A percentile compares a stretch with the other conserved stretches of the same genome.
These are phyloP conservation scores for Glareola pratincola DNA, from an alignment of 2,113 vertebrate genomes.

Conservation along the genomic window DNA sequence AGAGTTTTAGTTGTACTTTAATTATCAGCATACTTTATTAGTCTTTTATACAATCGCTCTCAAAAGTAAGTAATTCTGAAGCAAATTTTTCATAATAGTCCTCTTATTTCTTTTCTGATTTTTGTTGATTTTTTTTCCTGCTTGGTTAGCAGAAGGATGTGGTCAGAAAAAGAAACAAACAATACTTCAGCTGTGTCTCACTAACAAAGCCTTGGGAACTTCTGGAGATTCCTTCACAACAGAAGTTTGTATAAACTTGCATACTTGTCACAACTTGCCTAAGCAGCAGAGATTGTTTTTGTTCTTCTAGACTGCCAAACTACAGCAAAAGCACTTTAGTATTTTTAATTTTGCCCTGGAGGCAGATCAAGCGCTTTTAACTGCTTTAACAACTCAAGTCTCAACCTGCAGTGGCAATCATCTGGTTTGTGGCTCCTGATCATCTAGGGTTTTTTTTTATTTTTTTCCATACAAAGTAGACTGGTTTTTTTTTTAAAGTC, in stretches of 20 bases:
- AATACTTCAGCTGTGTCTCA: neutral
- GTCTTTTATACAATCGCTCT: neutral
- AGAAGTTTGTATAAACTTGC: neutral
- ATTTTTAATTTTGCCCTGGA: constrained; percentile 25
- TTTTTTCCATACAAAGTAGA: too few relatives aligned
- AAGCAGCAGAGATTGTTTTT: neutral
- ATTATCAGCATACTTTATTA: neutral
- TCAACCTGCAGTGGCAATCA: constrained; percentile 21
- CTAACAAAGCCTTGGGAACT: neutral
- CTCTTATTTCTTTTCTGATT: neutral
- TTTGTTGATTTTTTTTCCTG: neutral
- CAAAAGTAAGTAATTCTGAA: neutral
- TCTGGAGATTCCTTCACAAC: neutral
- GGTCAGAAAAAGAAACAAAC: constrained; percentile 5
- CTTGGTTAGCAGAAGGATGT: neutral
- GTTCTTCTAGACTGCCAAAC: neutral
- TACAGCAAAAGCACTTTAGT: neutral
- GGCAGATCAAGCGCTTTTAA: constrained; percentile 36
- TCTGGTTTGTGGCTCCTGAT: neutral
- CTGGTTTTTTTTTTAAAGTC: constrained; percentile 10
- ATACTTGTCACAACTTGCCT: constrained; percentile 37
- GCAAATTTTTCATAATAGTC: neutral
- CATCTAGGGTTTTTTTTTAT: too few relatives aligned
- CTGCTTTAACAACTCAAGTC: constrained; percentile 46
- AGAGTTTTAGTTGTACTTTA: neutral